Percentiles rank a stretch among this genome's conserved stretches.
Conservation (phyloP, 2,797 vertebrate genomes). For the Columba guinea region DNA sequence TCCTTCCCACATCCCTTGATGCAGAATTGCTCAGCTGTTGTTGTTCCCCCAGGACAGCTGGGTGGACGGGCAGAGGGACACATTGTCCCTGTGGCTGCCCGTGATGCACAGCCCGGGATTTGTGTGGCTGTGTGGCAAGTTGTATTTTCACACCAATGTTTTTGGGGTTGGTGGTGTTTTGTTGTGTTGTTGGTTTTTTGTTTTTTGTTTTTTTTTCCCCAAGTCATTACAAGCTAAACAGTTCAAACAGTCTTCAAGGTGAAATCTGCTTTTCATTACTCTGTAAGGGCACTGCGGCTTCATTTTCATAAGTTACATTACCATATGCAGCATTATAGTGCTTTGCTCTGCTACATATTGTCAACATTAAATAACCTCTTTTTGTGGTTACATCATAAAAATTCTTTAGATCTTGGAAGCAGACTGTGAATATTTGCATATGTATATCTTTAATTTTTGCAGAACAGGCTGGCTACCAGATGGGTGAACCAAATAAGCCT, state of each 20-base stretch:
- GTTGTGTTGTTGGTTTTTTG: too few relatives aligned
- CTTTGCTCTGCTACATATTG: slow-evolving; percentile 44
- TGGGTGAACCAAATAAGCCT: slow-evolving; percentile 70
- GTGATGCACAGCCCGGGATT: neutral
- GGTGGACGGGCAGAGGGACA: neutral
- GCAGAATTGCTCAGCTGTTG: neutral
- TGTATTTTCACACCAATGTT: neutral
- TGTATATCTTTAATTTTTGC: slow-evolving; percentile 68
- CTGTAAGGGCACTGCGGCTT: neutral
- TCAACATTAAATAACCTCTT: slow-evolving; percentile 48
- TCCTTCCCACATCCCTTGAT: neutral
- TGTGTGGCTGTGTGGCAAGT: neutral
- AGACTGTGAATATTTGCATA: slow-evolving; percentile 61
- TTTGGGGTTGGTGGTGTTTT: neutral
- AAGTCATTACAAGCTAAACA: slow-evolving; percentile 25
- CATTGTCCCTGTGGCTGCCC: rapidly evolving
- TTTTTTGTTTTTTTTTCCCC: neutral
- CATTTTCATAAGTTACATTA: neutral
- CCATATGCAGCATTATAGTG: neutral
- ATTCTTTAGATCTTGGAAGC: slow-evolving; percentile 63
- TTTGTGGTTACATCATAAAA: slow-evolving; percentile 51
- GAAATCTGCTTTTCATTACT: neutral
- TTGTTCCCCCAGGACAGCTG: rapidly evolving
- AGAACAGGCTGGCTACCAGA: slow-evolving; percentile 78
- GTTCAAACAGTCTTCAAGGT: slow-evolving; percentile 2